A percentile compares a stretch with the other conserved stretches of the same genome.
These are phyloP conservation scores for Eulemur macaco DNA, from an alignment of 2,113 vertebrate species.

Conservation along the genomic window DNA sequence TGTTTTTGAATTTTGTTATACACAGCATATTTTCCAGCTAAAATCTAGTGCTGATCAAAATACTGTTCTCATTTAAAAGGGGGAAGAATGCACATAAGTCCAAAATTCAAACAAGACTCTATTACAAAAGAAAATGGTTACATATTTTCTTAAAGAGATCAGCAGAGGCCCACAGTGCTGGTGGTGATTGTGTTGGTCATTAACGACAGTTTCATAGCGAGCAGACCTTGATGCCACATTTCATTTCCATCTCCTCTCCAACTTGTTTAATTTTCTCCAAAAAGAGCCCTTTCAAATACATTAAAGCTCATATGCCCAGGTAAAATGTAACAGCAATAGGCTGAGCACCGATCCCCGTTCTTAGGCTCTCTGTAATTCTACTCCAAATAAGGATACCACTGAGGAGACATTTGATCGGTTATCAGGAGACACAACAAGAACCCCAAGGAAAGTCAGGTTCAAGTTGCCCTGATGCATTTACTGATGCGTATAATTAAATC, in stretches of 20 bases:
- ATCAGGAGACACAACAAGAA: constrained; percentile 35
- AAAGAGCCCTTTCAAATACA: background rate
- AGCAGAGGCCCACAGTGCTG: no score
- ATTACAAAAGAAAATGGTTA: background rate
- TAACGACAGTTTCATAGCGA: background rate
- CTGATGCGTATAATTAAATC: constrained; percentile 40
- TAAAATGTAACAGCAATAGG: background rate
- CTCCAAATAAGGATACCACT: background rate
- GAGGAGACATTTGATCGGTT: constrained; percentile 14
- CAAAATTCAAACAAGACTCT: background rate
- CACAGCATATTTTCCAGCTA: constrained; percentile 52
- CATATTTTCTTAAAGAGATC: background rate
- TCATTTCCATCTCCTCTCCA: background rate
- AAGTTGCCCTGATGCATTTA: constrained; percentile 56
- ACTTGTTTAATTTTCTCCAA: background rate
- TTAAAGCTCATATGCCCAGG: background rate
- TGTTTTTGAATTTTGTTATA: constrained; percentile 59
- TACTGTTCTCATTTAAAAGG: background rate
- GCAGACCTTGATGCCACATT: background rate
- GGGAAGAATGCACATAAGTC: background rate
- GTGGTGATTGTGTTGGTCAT: background rate
- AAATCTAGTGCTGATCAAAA: constrained; percentile 47
- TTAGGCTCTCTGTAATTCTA: background rate
- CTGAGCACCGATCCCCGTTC: background rate
- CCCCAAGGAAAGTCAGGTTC: constrained; percentile 24